Evolutionary conservation across 2,888 invertebrate genomes (phyloP), one percentile per base, ranked within the genome.

Genomic region (Synergus gifuensis): DNA sequence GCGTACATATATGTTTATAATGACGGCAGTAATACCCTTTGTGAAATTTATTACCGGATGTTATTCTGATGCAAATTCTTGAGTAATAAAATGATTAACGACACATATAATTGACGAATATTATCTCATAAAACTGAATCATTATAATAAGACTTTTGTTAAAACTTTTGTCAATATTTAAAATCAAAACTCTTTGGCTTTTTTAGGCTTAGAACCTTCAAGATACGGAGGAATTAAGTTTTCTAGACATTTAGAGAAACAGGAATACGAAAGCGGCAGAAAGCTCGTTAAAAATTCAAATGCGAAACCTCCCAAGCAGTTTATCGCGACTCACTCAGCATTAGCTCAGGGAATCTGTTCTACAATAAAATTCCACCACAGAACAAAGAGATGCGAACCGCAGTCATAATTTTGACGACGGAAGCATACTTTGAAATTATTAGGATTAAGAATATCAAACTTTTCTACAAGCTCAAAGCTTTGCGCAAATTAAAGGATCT

Each of bases 271-370:
- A 63, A 76, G 12, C 40, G 69, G 54, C 40, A 58, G 64, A 67
- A 62, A 67, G 44, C 69, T 76, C 79, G 76, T 64, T 42, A 44
- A 44, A 66, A 66, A 66, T 66, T 66, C 66, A 42, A 66, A 66
- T 66, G 42, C 42, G 42, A 66, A 44, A 66, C 18, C 66, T 66
- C 44, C 66, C 66, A 66, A 66, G 42, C 42, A 66, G 66, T 42
- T 66, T 66, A 66, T 42, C 42, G 9, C 66, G 66, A 28, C 66
- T 66, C 66, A 66, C 66, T 66, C 42, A n/a, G 66, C 42, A 66
- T 66, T 66, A 66, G 66, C 42, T 64, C n/a, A 36, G 64, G 64
- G 64, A 64, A 64, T 64, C 64, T 40, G 40, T 64, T 40, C 64
- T 40, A 40, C 8, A 36, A 28, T 64, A 36, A 64, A 64, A 64